Percentiles rank a stretch among this genome's conserved stretches.
These are phyloP conservation scores for Cylloceria caligata DNA, from an alignment of 2,888 invertebrate genomes.

Conservation along the genomic window DNA sequence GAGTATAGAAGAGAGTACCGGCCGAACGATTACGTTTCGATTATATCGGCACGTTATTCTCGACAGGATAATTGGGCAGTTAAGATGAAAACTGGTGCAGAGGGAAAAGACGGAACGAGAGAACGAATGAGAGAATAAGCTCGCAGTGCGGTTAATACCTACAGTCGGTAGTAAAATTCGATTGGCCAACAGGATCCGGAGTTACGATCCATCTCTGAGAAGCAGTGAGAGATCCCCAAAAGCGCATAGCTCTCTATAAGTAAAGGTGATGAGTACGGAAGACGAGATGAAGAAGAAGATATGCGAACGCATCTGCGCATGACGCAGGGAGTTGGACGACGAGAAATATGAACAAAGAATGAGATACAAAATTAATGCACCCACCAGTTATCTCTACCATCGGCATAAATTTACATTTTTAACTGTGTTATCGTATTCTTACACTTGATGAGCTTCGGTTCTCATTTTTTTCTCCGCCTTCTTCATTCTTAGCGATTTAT, in stretches of 20 bases:
- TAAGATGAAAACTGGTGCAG: constrained; percentile 64
- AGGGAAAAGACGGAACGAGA: constrained; percentile 38
- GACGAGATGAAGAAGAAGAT: constrained; percentile 45
- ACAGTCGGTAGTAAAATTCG: constrained; percentile 64
- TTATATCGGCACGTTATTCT: constrained; percentile 66
- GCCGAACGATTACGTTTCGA: constrained; percentile 64
- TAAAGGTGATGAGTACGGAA: constrained; percentile 57
- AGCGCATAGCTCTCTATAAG: constrained; percentile 33
- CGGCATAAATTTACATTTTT: neutral
- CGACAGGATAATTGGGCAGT: constrained; percentile 67
- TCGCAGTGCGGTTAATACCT: constrained; percentile 47
- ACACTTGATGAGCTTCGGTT: neutral
- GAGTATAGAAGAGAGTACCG: constrained; percentile 14
- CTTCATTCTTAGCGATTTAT: neutral
- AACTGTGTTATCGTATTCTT: neutral
- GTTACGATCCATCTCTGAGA: constrained; percentile 61
- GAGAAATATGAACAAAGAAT: constrained; percentile 47
- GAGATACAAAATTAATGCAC: constrained; percentile 50
- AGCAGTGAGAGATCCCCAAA: constrained; percentile 36
- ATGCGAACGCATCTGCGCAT: constrained; percentile 30
- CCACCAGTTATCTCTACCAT: constrained; percentile 13
- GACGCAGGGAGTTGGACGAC: neutral
- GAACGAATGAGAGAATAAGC: constrained; percentile 44
- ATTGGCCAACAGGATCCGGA: constrained; percentile 64
- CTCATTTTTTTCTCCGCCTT: neutral